These are phyloP conservation scores for Silurus lanzhouensis DNA, from an alignment of 2,797 vertebrate species.

Conservation along the genomic window DNA sequence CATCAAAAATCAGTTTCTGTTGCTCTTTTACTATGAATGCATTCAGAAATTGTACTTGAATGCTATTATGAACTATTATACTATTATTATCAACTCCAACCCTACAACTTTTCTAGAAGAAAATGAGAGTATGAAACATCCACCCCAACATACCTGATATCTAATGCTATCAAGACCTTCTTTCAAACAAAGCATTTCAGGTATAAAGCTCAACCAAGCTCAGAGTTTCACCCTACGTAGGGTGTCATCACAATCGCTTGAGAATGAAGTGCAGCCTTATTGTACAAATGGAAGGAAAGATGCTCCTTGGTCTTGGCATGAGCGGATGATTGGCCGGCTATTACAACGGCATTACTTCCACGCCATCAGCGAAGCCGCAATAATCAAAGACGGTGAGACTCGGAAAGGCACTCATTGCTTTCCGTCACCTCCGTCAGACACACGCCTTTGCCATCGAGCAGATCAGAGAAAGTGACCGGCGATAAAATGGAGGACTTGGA, in stretches of 20 bases:
- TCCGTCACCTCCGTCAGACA: slow-evolving; percentile 46
- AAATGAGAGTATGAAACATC: not conserved
- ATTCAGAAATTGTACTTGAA: not conserved
- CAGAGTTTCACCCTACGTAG: not conserved
- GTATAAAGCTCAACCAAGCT: no score
- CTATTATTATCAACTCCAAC: not conserved
- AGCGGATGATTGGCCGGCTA: slow-evolving; percentile 76
- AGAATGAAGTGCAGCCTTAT: slow-evolving; percentile 52
- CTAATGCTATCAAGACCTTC: not conserved
- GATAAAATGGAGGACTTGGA: slow-evolving; percentile 63
- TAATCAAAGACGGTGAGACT: slow-evolving; percentile 70
- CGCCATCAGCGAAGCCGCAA: slow-evolving; percentile 71
- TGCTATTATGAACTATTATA: not conserved
- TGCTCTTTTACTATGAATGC: not conserved
- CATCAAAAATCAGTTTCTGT: not conserved
- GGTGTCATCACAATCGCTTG: no score
- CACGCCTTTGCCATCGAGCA: slow-evolving; percentile 58
- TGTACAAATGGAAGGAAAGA: slow-evolving; percentile 45
- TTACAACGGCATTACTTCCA: slow-evolving; percentile 79
- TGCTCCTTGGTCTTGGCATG: slow-evolving; percentile 49
- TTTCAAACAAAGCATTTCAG: slow-evolving; percentile 3
- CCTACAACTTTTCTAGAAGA: not conserved
- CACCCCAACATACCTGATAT: not conserved
- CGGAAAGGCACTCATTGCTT: slow-evolving; percentile 55
- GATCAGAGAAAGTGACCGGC: slow-evolving; percentile 64